Conservation (phyloP, 2,888 invertebrate species). For the Drosophila paranaensis region DNA sequence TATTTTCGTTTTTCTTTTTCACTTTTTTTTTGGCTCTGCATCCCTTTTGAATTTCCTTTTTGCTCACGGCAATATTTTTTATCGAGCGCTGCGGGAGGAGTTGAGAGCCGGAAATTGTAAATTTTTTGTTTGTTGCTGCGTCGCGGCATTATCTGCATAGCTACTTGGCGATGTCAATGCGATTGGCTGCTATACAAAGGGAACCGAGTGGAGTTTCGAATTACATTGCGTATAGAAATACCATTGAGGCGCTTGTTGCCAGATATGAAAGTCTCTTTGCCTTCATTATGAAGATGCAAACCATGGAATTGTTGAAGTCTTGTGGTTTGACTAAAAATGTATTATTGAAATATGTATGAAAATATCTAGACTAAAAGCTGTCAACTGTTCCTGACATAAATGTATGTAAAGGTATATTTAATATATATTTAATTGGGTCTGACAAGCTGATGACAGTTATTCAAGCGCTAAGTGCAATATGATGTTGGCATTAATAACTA, state of each 20-base stretch:
- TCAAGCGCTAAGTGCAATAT: slow-evolving; percentile 5
- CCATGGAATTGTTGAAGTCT: not conserved
- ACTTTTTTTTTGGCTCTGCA: slow-evolving; percentile 4
- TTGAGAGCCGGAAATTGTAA: slow-evolving; percentile 75
- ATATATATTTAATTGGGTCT: slow-evolving; percentile 3
- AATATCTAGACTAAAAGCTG: not conserved
- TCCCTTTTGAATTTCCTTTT: slow-evolving; percentile 56
- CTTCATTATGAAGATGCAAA: slow-evolving; percentile 18
- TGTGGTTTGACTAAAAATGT: slow-evolving; percentile 2
- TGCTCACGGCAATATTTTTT: slow-evolving; percentile 63
- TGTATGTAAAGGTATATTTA: not conserved
- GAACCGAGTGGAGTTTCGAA: no score
- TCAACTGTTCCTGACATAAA: not conserved
- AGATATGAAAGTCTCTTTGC: slow-evolving; percentile 7
- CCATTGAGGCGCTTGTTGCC: slow-evolving; percentile 19
- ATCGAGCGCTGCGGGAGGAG: no score
- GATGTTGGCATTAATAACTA: not conserved
- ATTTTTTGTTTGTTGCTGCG: slow-evolving; percentile 65
- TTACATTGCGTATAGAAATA: slow-evolving; percentile 25
- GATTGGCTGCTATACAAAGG: slow-evolving; percentile 28
- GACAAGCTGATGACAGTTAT: not conserved
- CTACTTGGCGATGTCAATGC: slow-evolving; percentile 32
- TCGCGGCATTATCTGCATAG: slow-evolving; percentile 46
- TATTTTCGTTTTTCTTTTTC: not conserved
- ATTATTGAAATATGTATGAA: not conserved